Evolutionary conservation across 92 coral and sea anemone genomes (phyloP).

Genomic region (Epizoanthus fatuus): DNA sequence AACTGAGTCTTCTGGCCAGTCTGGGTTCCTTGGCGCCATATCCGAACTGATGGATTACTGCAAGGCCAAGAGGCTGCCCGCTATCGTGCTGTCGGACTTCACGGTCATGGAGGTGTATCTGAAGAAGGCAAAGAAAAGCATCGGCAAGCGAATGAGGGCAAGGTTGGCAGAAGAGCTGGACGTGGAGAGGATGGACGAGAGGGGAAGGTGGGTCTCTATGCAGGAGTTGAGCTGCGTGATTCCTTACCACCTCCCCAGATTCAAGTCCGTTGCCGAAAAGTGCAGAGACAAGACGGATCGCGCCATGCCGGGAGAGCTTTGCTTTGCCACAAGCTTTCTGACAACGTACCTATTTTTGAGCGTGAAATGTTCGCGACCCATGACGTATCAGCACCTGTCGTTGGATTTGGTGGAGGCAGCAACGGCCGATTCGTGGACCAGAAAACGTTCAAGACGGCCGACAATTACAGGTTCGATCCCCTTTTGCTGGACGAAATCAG

Average conservation of each 20-base stretch:
- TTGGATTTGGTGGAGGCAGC: slow-evolving; percentile 45
- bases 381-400: slow-evolving; percentile 59
- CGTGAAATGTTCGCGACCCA: slow-evolving; percentile 60
- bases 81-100: slow-evolving; percentile 3
- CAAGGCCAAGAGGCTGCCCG: neutral
- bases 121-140: slow-evolving; percentile 25
- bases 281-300: neutral
- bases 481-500: slow-evolving; percentile 12
- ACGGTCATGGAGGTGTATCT: slow-evolving; percentile 36
- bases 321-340: slow-evolving; percentile 51
- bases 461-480: slow-evolving; percentile 42
- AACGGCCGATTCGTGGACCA: slow-evolving; percentile 61
- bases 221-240: slow-evolving; percentile 1
- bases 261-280: neutral
- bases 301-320: slow-evolving; percentile 24
- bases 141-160: slow-evolving; percentile 19
- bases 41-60: slow-evolving; percentile 33
- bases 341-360: slow-evolving; percentile 52
- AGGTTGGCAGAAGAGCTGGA: slow-evolving; percentile 24
- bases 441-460: slow-evolving; percentile 52
- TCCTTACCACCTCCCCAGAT: slow-evolving; percentile 15
- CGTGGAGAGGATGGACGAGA: slow-evolving; percentile 13
- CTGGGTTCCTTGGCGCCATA: neutral
- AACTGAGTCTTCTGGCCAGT: slow-evolving; percentile 27
- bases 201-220: slow-evolving; percentile 24